Conservation (phyloP, 1,140 invertebrate species). For the honey bee (Apis mellifera) region Amel_HAv3.1 CM009937.2:13646001-13646500, state of each 20-base stretch:
- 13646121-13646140: not conserved
- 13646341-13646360: too few species aligned
- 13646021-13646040: not conserved
- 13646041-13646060: not conserved
- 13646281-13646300: too few species aligned
- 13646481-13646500: too few species aligned
- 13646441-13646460: too few species aligned
- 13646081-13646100: not conserved
- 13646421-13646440: too few species aligned
- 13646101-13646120: not conserved
- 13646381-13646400: too few species aligned
- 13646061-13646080: not conserved
- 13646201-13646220: not conserved
- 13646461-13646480: too few species aligned
- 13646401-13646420: too few species aligned
- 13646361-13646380: too few species aligned
- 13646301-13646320: too few species aligned
- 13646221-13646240: not conserved
- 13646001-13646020: not conserved
- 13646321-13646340: too few species aligned
- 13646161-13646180: conserved; percentile 26
- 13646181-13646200: not conserved
- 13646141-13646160: not conserved
- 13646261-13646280: too few species aligned
- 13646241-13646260: not conserved